Evolutionary conservation across 92 coral and sea anemone genomes (phyloP).

Genomic region (Zoanthus sociatus): DNA sequence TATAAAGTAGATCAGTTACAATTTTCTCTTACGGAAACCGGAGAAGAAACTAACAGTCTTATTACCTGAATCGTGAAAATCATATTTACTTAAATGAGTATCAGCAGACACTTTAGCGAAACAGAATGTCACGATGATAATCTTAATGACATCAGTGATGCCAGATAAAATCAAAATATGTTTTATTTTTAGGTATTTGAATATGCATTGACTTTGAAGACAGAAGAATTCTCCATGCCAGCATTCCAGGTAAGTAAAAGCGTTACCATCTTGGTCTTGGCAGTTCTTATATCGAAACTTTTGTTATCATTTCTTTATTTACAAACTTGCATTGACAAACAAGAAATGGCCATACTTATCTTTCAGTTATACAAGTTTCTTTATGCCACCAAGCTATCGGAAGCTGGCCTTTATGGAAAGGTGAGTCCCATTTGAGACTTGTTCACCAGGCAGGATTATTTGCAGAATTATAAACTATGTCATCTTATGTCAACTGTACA

Average conservation of each 20-base stretch:
- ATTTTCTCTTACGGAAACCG: no score
- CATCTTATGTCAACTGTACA: background rate
- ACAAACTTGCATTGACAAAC: background rate
- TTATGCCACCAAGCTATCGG: constrained; percentile 40
- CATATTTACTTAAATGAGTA: no score
- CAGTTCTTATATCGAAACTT: background rate
- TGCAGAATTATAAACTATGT: background rate
- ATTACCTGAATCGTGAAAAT: no score
- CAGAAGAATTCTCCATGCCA: constrained; percentile 70
- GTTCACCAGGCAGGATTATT: background rate
- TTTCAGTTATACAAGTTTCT: constrained; percentile 34
- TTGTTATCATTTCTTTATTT: background rate
- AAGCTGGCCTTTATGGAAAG: constrained; percentile 31
- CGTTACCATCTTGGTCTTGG: background rate
- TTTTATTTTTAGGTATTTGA: constrained; percentile 71
- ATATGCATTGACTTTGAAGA: constrained; percentile 77
- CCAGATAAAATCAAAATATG: background rate
- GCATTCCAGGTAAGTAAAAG: constrained; percentile 73
- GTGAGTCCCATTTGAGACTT: background rate
- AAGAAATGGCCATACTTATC: background rate
- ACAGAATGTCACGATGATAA: background rate
- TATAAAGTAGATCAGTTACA: no score
- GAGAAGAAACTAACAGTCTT: no score
- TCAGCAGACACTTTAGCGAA: no score
- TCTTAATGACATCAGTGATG: background rate